phyloP scores from a whole-genome alignment of 2,797 vertebrate genomes.

The Etheostoma perlongum region DNA sequence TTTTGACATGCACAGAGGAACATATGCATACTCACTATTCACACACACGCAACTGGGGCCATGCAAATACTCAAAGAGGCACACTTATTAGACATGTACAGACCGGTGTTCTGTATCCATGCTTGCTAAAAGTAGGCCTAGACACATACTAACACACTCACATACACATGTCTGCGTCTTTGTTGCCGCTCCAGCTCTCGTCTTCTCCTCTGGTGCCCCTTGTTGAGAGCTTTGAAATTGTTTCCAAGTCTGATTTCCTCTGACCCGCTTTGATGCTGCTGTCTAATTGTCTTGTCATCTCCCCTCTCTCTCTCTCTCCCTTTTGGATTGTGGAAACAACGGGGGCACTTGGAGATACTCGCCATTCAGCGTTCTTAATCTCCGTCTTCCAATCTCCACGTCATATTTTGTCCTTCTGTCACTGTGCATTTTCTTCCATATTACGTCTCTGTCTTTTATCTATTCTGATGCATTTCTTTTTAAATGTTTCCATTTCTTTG shows the following conservation, averaged over 20 bases:
- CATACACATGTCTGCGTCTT: slow-evolving; percentile 44
- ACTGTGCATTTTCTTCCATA: slow-evolving; percentile 34
- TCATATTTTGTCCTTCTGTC: slow-evolving; percentile 55
- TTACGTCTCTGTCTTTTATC: slow-evolving; percentile 14
- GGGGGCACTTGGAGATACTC: slow-evolving; percentile 50
- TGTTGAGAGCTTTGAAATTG: slow-evolving; percentile 74
- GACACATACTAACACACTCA: slow-evolving; percentile 15
- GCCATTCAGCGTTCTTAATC: slow-evolving; percentile 57
- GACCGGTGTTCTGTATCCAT: slow-evolving; percentile 12
- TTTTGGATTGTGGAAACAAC: slow-evolving; percentile 52
- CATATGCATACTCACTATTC: slow-evolving; percentile 28
- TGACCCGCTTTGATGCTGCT: slow-evolving; percentile 79
- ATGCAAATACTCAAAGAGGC: slow-evolving; percentile 25
- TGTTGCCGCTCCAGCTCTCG: slow-evolving; percentile 68
- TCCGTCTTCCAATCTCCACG: slow-evolving; percentile 51
- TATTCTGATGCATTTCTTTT: slow-evolving; percentile 32
- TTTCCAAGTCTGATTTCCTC: slow-evolving; percentile 78
- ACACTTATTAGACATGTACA: slow-evolving; percentile 41
- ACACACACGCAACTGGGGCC: neutral
- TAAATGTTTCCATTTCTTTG: neutral
- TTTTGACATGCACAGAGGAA: neutral
- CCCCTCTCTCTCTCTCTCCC: slow-evolving; percentile 15
- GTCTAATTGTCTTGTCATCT: slow-evolving; percentile 77
- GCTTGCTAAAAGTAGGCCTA: slow-evolving; percentile 24
- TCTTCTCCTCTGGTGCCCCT: slow-evolving; percentile 74